Evolutionary conservation across 2,797 vertebrate species (phyloP).

Genomic region (Smutsia temminckii): DNA sequence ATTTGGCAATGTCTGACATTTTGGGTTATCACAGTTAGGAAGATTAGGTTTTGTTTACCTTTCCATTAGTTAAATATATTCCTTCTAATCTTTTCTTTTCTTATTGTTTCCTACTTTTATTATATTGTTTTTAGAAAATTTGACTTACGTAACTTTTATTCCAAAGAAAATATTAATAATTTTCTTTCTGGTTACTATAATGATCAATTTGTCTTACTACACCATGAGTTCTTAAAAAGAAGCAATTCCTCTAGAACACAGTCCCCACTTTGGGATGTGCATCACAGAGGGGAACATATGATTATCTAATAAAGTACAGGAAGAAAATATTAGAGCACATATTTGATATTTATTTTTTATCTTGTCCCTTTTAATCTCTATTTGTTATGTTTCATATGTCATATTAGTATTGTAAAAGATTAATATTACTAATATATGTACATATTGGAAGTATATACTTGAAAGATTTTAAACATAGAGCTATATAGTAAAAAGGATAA

Average conservation of each 20-base stretch:
- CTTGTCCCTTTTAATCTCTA: neutral
- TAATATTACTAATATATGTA: neutral
- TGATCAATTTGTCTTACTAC: neutral
- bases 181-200: neutral
- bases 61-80: conserved; percentile 40
- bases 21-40: neutral
- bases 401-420: neutral
- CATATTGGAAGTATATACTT: neutral
- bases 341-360: conserved; percentile 19
- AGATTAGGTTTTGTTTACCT: neutral
- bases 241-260: neutral
- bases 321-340: neutral
- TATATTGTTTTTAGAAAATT: conserved; percentile 13
- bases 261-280: neutral
- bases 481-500: neutral
- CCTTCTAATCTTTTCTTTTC: neutral
- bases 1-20: conserved; percentile 2
- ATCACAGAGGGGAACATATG: neutral
- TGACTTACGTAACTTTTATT: conserved; percentile 1
- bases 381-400: neutral
- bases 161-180: neutral
- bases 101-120: conserved; percentile 12
- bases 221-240: neutral
- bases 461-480: neutral
- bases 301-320: neutral